Evolutionary conservation across 2,888 invertebrate genomes (phyloP).

Genomic region (Melanotus villosus): DNA sequence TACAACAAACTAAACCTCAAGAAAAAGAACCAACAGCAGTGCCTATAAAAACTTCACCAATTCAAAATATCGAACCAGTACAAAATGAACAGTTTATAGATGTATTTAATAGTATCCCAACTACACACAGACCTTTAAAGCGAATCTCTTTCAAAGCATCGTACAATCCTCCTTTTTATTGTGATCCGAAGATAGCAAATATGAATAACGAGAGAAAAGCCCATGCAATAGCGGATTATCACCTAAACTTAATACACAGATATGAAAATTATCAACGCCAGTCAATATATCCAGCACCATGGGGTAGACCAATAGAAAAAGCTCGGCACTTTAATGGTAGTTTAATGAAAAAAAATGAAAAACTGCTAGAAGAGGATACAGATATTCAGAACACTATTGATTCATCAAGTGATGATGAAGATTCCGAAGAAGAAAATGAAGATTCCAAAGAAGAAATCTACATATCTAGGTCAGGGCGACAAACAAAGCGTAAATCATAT

Average conservation of each 20-base stretch:
- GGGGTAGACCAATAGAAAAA: conserved; percentile 43
- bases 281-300: conserved; percentile 36
- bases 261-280: conserved; percentile 39
- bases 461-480: conserved; percentile 36
- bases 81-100: conserved; percentile 18
- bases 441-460: conserved; percentile 1
- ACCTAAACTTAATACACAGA: conserved; percentile 30
- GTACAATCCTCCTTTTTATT: conserved; percentile 45
- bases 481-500: conserved; percentile 49
- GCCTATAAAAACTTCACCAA: background rate
- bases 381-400: background rate
- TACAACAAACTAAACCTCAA: background rate
- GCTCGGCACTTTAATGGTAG: conserved; percentile 40
- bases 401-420: background rate
- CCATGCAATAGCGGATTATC: conserved; percentile 37
- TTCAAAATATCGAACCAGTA: background rate
- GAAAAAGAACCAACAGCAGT: background rate
- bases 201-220: conserved; percentile 38
- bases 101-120: conserved; percentile 40
- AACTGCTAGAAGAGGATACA: background rate
- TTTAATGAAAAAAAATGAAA: conserved; percentile 31
- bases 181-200: conserved; percentile 37
- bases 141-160: conserved; percentile 24
- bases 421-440: background rate
- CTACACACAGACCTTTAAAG: conserved; percentile 39